Evolutionary conservation across 2,888 invertebrate species (phyloP).

Genomic region (Hydriomena furcata): DNA sequence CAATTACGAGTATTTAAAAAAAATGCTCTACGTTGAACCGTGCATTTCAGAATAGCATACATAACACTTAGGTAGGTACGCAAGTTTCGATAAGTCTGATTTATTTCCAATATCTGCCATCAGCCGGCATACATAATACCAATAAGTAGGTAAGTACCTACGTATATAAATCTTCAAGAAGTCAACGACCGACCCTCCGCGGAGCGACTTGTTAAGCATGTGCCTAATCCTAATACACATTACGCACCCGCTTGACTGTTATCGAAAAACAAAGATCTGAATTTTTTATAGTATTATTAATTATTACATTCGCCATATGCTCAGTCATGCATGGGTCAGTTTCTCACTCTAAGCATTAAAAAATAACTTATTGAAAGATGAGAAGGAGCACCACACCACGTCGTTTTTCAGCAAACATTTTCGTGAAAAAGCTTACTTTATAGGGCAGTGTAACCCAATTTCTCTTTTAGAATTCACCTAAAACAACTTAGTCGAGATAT

Average conservation of each 20-base stretch:
- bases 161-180: conserved; percentile 52
- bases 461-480: too few species aligned
- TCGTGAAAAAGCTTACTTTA: too few species aligned
- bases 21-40: too few species aligned
- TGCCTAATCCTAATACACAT: conserved; percentile 26
- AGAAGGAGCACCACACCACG: too few species aligned
- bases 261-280: conserved; percentile 40
- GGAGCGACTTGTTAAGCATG: conserved; percentile 16
- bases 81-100: neutral
- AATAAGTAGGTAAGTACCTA: conserved; percentile 30
- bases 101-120: neutral
- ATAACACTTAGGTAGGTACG: too few species aligned
- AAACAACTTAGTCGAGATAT: too few species aligned
- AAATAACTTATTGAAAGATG: too few species aligned
- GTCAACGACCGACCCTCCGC: conserved; percentile 50
- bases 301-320: conserved; percentile 2
- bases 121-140: conserved; percentile 3
- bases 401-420: neutral
- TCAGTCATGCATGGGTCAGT: neutral
- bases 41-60: too few species aligned
- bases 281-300: conserved; percentile 14
- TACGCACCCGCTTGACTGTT: conserved; percentile 38
- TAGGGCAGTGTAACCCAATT: too few species aligned
- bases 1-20: too few species aligned
- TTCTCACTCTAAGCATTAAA: neutral